Conservation (phyloP, 92 coral and sea anemone genomes). For the Plumapathes pennacea region DNA sequence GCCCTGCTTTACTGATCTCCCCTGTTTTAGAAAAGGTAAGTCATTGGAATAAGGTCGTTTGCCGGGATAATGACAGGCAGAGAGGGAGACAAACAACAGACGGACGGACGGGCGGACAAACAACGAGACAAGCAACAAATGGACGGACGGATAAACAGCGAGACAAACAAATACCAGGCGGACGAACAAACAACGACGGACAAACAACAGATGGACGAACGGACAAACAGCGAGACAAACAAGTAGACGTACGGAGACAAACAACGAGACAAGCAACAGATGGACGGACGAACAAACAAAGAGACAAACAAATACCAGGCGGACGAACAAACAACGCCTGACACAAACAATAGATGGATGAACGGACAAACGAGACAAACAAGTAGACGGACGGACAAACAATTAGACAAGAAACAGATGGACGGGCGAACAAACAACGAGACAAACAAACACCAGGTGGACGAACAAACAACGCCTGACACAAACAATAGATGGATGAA, state of each 20-base stretch:
- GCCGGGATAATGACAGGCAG: too few species aligned
- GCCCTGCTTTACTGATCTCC: conserved; percentile 71
- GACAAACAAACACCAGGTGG: neutral
- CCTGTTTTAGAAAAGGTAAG: conserved; percentile 89
- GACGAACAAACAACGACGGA: neutral
- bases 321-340: neutral
- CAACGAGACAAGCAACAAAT: too few species aligned
- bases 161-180: neutral
- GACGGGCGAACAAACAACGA: neutral
- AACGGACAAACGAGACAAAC: conserved; percentile 1
- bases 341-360: neutral
- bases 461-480: neutral
- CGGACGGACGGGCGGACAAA: conserved; percentile 2
- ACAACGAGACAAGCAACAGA: neutral
- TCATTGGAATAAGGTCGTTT: neutral
- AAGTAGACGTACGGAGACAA: neutral
- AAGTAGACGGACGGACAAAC: conserved; percentile 4
- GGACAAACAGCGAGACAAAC: too few species aligned
- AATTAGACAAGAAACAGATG: too few species aligned
- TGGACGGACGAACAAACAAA: neutral
- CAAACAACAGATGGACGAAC: neutral
- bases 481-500: neutral
- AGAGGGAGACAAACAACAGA: neutral
- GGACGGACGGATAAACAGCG: neutral
- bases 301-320: neutral